These are phyloP conservation scores for Nesoenas mayeri DNA, from an alignment of 2,113 vertebrate genomes.

Conservation along the genomic window DNA sequence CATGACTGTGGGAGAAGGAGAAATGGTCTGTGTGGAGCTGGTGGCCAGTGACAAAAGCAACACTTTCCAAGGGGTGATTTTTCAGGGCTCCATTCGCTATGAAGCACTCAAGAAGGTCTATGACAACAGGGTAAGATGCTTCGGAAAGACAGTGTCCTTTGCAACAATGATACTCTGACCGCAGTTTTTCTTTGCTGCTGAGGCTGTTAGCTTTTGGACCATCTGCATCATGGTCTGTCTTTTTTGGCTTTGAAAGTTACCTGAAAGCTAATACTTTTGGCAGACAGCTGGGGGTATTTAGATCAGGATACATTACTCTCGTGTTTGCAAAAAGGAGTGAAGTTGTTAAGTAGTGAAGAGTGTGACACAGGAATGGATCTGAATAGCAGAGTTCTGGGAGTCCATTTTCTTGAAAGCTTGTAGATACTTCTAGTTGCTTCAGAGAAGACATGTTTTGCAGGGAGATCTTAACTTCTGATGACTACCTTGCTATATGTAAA, in stretches of 20 bases:
- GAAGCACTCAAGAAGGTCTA: conserved; percentile 98
- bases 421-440: neutral
- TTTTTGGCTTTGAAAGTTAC: neutral
- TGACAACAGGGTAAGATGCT: conserved; percentile 90
- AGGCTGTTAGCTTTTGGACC: neutral
- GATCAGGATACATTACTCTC: neutral
- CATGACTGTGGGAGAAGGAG: conserved; percentile 97
- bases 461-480: neutral
- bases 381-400: neutral
- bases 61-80: conserved; percentile 96
- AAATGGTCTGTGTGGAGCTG: conserved; percentile 99
- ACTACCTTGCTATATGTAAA: neutral
- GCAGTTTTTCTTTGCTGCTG: neutral
- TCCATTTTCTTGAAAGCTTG: neutral
- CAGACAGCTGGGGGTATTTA: neutral
- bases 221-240: neutral
- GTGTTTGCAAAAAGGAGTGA: neutral
- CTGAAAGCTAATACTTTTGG: neutral
- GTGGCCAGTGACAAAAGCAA: conserved; percentile 97
- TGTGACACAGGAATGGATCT: neutral
- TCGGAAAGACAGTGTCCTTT: neutral
- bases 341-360: neutral
- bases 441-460: neutral
- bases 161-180: neutral
- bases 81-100: conserved; percentile 98